Conservation (phyloP, 2,113 vertebrate species). For the Pitta sordida region DNA sequence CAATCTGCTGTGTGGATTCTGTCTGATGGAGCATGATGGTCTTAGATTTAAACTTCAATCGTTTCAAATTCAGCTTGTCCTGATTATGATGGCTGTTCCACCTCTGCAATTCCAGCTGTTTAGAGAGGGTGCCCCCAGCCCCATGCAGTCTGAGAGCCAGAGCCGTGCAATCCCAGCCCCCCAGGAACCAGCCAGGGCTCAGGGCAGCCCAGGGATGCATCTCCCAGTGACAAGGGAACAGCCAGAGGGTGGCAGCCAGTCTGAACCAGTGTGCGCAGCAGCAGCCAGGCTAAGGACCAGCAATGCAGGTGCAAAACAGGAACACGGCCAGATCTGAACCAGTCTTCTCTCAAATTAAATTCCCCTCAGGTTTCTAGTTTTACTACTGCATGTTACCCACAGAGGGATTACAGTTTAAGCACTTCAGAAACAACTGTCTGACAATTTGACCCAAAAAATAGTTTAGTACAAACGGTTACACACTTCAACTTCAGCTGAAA, state of each 20-base stretch:
- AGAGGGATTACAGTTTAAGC: not conserved
- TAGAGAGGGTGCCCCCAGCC: not conserved
- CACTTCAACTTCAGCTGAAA: not conserved
- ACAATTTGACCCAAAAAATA: not conserved
- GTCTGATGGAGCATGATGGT: not conserved
- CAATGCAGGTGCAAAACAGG: slow-evolving; percentile 56
- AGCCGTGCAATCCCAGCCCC: not conserved
- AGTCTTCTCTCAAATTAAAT: not conserved
- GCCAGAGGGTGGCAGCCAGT: not conserved
- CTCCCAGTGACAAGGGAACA: not conserved
- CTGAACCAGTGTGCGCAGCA: not conserved
- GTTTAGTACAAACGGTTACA: not conserved
- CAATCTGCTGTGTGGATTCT: not conserved
- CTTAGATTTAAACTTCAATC: slow-evolving; percentile 68
- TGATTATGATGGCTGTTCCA: not conserved
- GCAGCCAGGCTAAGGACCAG: not conserved
- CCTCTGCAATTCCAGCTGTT: not conserved
- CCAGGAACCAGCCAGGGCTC: not conserved
- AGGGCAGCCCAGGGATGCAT: not conserved
- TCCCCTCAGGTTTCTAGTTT: not conserved
- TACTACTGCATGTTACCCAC: not conserved
- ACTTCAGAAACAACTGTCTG: not conserved
- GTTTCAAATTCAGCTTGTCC: slow-evolving; percentile 26
- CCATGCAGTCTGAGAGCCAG: slow-evolving; percentile 29
- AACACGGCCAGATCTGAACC: not conserved